A percentile compares a stretch with the other conserved stretches of the same genome.
phyloP scores from a whole-genome alignment of 2,797 vertebrate genomes.

The Acanthurus leucopareius region DNA sequence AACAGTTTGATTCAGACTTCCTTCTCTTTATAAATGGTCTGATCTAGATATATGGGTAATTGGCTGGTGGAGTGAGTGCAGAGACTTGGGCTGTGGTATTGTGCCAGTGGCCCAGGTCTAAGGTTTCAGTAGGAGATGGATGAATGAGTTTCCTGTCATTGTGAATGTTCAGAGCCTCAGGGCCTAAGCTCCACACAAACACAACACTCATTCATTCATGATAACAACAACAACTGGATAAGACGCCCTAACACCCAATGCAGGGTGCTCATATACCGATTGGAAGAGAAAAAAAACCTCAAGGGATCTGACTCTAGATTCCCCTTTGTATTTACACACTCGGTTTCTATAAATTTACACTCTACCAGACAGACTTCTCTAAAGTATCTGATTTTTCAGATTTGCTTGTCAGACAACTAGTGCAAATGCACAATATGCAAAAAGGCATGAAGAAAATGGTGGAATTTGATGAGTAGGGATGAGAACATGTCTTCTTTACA shows the following conservation, averaged over 20 bases:
- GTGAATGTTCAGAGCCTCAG: constrained; percentile 41
- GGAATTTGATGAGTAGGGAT: too few relatives aligned
- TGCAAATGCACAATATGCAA: too few relatives aligned
- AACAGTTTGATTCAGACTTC: constrained; percentile 55
- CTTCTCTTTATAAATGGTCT: constrained; percentile 56
- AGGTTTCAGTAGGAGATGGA: constrained; percentile 52
- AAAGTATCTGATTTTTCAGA: neutral
- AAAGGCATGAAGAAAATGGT: too few relatives aligned
- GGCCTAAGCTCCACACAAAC: constrained; percentile 47
- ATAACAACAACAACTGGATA: constrained; percentile 14
- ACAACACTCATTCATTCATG: constrained; percentile 38
- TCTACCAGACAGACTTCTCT: neutral
- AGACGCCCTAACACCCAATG: constrained; percentile 4
- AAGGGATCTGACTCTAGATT: neutral
- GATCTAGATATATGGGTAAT: constrained; percentile 64
- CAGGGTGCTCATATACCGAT: constrained; percentile 21
- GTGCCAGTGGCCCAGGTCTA: constrained; percentile 46
- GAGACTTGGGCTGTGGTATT: constrained; percentile 36
- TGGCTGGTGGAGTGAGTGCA: constrained; percentile 61
- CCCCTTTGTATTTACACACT: neutral
- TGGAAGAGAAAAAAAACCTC: constrained; percentile 11
- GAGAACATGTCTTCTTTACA: too few relatives aligned
- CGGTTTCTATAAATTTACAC: neutral
- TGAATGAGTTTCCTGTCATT: constrained; percentile 66
- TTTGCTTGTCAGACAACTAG: too few relatives aligned